Percentiles rank a stretch among this genome's conserved stretches.
Conservation (phyloP, 2,113 vertebrate species). For the Pica pica region DNA sequence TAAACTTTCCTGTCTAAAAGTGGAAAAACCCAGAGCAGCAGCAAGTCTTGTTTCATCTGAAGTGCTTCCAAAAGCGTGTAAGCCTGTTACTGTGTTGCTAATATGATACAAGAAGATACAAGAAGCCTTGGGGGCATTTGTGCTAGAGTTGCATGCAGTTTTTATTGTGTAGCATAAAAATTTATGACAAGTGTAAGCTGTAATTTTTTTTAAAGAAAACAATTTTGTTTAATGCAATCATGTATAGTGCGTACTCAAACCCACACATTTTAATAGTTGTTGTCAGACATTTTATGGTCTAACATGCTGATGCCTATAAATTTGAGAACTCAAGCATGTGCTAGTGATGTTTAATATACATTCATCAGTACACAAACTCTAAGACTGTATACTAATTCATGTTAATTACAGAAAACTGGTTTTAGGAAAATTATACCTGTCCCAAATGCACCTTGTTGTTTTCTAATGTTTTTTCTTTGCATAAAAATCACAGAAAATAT, state of each 20-base stretch:
- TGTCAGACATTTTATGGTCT: not conserved
- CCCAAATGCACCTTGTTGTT: not conserved
- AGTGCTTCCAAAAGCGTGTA: not conserved
- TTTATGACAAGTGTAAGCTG: not conserved
- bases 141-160: not conserved
- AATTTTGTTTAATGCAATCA: not conserved
- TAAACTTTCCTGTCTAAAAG: not conserved
- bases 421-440: not conserved
- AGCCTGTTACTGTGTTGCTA: not conserved
- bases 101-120: not conserved
- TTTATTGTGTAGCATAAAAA: not conserved
- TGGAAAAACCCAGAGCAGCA: not conserved
- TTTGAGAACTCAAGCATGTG: not conserved
- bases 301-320: not conserved
- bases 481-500: not conserved
- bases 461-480: not conserved
- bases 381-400: not conserved
- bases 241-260: rapidly evolving
- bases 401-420: not conserved
- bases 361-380: not conserved
- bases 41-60: not conserved
- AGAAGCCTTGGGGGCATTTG: not conserved
- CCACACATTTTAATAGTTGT: not conserved
- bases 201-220: not conserved
- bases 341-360: not conserved